These are phyloP conservation scores for Tragelaphus buxtoni DNA, from an alignment of 2,113 vertebrate species.

Conservation along the genomic window DNA sequence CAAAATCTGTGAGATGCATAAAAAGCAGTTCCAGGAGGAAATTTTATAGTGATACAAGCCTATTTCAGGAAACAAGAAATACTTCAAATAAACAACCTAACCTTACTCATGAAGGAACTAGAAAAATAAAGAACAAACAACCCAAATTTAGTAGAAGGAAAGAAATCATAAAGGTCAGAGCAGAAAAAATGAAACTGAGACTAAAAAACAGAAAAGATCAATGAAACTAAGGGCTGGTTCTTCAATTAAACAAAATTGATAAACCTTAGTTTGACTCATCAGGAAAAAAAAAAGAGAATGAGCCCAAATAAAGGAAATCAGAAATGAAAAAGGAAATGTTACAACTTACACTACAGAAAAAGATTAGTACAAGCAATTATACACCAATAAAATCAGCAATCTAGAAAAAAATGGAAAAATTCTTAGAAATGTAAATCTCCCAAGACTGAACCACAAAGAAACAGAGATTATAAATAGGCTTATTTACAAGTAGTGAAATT, in stretches of 20 bases:
- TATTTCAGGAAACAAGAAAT: neutral
- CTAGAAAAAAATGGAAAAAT: neutral
- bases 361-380: neutral
- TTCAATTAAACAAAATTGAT: neutral
- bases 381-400: neutral
- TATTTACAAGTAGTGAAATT: neutral
- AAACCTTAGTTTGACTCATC: neutral
- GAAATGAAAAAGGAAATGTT: neutral
- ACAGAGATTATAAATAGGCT: neutral
- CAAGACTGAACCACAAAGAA: neutral
- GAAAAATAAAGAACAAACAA: neutral
- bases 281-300: neutral
- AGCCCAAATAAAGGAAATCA: neutral
- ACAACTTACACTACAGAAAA: neutral
- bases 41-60: neutral
- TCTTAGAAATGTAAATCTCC: neutral
- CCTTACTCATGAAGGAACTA: neutral
- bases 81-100: neutral
- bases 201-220: neutral
- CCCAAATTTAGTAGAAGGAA: neutral
- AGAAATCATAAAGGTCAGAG: neutral
- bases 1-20: neutral
- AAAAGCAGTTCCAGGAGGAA: neutral
- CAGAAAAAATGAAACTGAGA: neutral
- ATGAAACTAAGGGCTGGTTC: neutral